Conservation (phyloP, 2,888 invertebrate genomes). For the Tipula unca region DNA sequence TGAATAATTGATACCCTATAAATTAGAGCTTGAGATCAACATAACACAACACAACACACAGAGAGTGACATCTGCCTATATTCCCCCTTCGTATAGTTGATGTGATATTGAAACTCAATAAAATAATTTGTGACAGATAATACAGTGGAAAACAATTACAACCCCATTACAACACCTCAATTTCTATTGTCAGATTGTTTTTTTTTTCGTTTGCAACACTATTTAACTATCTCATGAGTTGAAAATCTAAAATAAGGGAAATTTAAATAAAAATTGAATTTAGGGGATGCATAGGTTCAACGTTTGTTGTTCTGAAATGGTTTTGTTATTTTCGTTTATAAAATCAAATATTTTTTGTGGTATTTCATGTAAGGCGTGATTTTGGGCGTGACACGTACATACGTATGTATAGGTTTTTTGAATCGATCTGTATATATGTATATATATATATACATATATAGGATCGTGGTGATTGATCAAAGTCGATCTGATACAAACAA, state of each 20-base stretch:
- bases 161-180: constrained; percentile 20
- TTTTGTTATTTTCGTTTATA: neutral
- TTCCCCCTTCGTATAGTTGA: neutral
- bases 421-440: no score
- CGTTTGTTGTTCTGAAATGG: no score
- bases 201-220: neutral
- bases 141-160: constrained; percentile 1
- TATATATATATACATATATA: neutral
- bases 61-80: constrained; percentile 22
- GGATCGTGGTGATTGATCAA: neutral
- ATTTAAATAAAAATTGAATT: neutral
- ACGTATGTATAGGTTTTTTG: no score
- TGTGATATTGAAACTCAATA: neutral
- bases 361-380: neutral
- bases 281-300: neutral
- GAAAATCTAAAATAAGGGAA: neutral
- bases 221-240: neutral
- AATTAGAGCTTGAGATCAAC: neutral
- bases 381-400: neutral
- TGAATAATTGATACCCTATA: constrained; percentile 9
- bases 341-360: neutral
- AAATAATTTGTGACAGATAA: constrained; percentile 14
- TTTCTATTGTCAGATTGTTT: neutral
- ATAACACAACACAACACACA: no score
- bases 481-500: neutral